phyloP scores from a whole-genome alignment of 2,888 invertebrate genomes.

The Diplolepis rosae region DNA sequence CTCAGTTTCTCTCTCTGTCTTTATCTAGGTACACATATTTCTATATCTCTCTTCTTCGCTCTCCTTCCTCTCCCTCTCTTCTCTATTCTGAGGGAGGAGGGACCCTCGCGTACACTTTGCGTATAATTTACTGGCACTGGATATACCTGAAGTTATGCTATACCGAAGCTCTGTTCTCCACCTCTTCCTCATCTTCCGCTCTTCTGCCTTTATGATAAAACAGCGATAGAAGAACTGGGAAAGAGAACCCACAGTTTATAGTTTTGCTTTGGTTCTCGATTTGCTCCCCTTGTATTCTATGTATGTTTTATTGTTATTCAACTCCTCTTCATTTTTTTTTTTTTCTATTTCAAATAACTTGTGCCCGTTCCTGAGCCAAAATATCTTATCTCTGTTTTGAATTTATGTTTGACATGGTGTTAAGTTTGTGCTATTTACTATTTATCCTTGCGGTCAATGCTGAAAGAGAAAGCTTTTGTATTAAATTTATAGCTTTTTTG shows the following conservation, averaged over 20 bases:
- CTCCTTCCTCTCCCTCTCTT: slow-evolving; percentile 45
- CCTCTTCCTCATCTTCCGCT: slow-evolving; percentile 15
- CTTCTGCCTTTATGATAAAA: background rate
- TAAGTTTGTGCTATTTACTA: too few species aligned
- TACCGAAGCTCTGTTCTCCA: slow-evolving; percentile 36
- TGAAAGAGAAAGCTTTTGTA: too few species aligned
- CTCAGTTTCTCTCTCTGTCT: slow-evolving; percentile 40
- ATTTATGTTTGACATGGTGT: too few species aligned
- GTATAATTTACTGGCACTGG: slow-evolving; percentile 73
- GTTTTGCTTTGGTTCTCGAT: background rate
- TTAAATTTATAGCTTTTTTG: too few species aligned
- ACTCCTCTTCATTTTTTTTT: background rate
- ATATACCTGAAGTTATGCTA: slow-evolving; percentile 72
- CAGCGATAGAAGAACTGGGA: background rate
- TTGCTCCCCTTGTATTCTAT: background rate
- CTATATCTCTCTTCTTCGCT: slow-evolving; percentile 37
- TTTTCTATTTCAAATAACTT: too few species aligned
- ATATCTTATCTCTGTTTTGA: too few species aligned
- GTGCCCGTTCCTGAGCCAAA: too few species aligned
- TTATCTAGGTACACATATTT: slow-evolving; percentile 48
- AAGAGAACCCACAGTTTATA: background rate
- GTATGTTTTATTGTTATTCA: background rate
- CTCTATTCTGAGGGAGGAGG: slow-evolving; percentile 49
- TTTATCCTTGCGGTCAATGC: too few species aligned
- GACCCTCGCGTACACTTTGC: slow-evolving; percentile 72